Evolutionary conservation across 2,888 invertebrate genomes (phyloP).

Genomic region (Metalampra italica): DNA sequence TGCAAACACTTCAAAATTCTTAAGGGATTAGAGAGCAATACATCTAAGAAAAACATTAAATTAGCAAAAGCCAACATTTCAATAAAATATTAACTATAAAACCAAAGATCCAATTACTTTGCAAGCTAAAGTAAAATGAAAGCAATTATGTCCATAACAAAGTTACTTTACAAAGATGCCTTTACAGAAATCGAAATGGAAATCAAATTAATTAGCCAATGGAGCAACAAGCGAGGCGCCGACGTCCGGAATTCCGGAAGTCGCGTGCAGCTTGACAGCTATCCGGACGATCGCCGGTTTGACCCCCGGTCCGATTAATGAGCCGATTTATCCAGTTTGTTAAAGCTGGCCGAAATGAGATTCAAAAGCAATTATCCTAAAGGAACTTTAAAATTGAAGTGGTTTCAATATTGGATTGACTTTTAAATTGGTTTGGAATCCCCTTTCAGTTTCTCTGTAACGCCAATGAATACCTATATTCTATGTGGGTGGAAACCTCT

Average conservation of each 20-base stretch:
- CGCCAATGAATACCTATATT: too few relatives aligned
- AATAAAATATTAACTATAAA: too few relatives aligned
- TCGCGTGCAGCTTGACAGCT: constrained; percentile 34
- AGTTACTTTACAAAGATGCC: neutral
- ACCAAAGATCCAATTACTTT: too few relatives aligned
- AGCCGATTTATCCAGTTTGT: neutral
- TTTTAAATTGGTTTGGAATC: too few relatives aligned
- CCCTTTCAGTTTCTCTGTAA: too few relatives aligned
- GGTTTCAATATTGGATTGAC: too few relatives aligned
- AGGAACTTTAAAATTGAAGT: neutral
- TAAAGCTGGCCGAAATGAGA: neutral
- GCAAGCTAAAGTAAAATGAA: neutral
- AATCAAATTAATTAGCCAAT: constrained; percentile 47
- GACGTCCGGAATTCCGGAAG: constrained; percentile 33
- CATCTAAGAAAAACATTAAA: too few relatives aligned
- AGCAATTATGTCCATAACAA: neutral
- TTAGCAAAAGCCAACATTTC: too few relatives aligned
- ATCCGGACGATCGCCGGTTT: constrained; percentile 4
- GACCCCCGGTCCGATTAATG: neutral
- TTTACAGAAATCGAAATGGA: constrained; percentile 17
- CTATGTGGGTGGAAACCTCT: too few relatives aligned
- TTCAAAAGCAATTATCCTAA: constrained; percentile 2
- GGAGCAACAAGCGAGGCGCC: constrained; percentile 31
- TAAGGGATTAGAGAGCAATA: too few relatives aligned
- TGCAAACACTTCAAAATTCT: too few relatives aligned